Evolutionary conservation across 30 jellyfish, hydroid and myxozoan species (phyloP).

Genomic region (Hydractinia echinata): DNA sequence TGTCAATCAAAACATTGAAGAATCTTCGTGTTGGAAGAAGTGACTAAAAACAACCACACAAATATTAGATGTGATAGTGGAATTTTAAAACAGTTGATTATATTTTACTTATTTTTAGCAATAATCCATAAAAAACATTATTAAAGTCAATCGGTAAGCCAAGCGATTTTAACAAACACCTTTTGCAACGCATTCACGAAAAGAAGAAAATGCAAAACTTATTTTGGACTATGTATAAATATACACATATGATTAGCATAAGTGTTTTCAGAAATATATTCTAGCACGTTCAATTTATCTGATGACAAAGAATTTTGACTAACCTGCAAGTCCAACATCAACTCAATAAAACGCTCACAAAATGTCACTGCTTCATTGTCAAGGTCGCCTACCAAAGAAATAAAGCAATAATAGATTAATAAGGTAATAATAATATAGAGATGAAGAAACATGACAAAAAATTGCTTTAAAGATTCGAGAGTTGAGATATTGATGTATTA

Average conservation of each 20-base stretch:
- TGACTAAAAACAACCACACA: slow-evolving; percentile 38
- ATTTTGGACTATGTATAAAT: background rate
- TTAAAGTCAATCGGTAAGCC: no score
- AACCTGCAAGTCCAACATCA: slow-evolving; percentile 83
- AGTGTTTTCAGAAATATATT: background rate
- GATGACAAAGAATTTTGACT: background rate
- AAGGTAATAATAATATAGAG: background rate
- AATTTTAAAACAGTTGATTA: background rate
- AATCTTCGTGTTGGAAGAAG: slow-evolving; percentile 92
- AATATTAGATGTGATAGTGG: background rate
- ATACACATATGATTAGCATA: background rate
- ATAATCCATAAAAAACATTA: no score
- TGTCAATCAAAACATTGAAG: slow-evolving; percentile 79
- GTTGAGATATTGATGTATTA: no score
- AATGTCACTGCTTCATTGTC: slow-evolving; percentile 45
- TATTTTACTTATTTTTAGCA: no score
- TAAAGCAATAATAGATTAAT: background rate
- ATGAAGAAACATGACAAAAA: no score
- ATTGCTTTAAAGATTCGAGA: no score
- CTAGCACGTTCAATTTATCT: background rate
- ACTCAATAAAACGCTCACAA: slow-evolving; percentile 91
- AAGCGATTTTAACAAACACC: no score
- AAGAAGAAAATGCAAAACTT: background rate
- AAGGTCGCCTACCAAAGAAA: slow-evolving; percentile 40
- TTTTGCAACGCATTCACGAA: no score